Conservation (phyloP, 1,140 invertebrate genomes). For the Drosophila chauvacae region DNA sequence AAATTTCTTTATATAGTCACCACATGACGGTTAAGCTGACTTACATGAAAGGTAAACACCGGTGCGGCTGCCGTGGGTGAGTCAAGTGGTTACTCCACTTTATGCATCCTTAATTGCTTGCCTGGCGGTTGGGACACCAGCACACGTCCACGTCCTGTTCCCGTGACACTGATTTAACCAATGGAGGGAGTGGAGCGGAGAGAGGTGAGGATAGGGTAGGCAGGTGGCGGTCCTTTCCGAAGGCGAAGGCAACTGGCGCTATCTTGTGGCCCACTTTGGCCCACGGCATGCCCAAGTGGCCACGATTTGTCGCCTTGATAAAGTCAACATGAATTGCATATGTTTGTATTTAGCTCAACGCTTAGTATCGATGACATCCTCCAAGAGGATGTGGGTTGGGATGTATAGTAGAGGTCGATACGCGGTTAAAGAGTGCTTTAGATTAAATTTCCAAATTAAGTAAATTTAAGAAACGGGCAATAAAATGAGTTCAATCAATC, state of each 20-base stretch:
- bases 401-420: neutral
- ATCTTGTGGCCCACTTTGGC: constrained; percentile 41
- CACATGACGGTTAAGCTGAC: constrained; percentile 47
- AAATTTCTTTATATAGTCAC: neutral
- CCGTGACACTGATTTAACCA: constrained; percentile 76
- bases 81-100: constrained; percentile 78
- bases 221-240: constrained; percentile 7
- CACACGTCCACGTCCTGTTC: constrained; percentile 60
- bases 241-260: constrained; percentile 32
- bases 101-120: constrained; percentile 80
- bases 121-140: constrained; percentile 44
- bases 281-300: constrained; percentile 56
- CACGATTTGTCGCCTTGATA: constrained; percentile 61
- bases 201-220: constrained; percentile 3
- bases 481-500: neutral
- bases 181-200: neutral
- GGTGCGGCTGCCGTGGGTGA: constrained; percentile 39
- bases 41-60: constrained; percentile 42
- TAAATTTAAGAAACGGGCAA: neutral
- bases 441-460: too few relatives aligned
- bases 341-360: constrained; percentile 39
- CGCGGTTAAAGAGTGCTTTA: neutral
- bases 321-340: constrained; percentile 58
- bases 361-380: constrained; percentile 16
- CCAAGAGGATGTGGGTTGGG: neutral